Base-by-base conservation (phyloP, 2,113 vertebrate genomes). In the Malurus alboscapulatus region DNA sequence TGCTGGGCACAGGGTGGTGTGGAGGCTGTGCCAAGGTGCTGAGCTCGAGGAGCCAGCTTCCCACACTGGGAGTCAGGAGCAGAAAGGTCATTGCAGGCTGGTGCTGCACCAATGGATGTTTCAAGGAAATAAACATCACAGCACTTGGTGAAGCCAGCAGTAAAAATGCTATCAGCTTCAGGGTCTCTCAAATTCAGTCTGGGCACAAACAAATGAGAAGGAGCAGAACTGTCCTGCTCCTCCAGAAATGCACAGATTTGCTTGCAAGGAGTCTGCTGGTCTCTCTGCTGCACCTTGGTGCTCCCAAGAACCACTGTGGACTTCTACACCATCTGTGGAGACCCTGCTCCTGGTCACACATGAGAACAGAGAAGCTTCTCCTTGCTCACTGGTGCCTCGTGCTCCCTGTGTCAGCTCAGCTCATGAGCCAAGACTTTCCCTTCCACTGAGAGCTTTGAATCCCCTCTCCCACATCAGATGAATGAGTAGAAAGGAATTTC, bases 401-500 rank as follows among this genome's bases (percentile, higher is more conserved):
- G 4, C 14, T 82, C 19, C 36, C 29, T 2, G 0, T 21, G 14
- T 14, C 1, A 3, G n/a, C 58, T 79, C 44, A 76, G 7, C 8
- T 53, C 30, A 21, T 26, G 17, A 15, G 63, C 34, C 67, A 71
- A 77, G 63, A 20, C n/a, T 51, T 91, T 75, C 40, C 16, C 36
- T 36, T 77, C 24, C 15, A 27, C 42, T 25, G 18, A 51, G n/a
- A 77, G 21, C 34, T 77, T 74, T 55, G 76, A 62, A 71, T 68
- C 44, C 36, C 34, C 19, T 80, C 68, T 67, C 36, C 47, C 14
- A 45, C 45, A 4, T 20, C 6, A 79, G 76, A 72, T 81, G 61
- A 88, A 92, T 69, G 77, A 88, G 51, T 50, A 88, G 90, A 92
- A 87, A 69, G 80, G 82, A 90, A 90, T 96, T 92, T 92, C 92